Percentiles rank a stretch among this genome's conserved stretches.
These are phyloP conservation scores for Enchytraeus crypticus DNA, from an alignment of 2,888 invertebrate species.

Conservation along the genomic window DNA sequence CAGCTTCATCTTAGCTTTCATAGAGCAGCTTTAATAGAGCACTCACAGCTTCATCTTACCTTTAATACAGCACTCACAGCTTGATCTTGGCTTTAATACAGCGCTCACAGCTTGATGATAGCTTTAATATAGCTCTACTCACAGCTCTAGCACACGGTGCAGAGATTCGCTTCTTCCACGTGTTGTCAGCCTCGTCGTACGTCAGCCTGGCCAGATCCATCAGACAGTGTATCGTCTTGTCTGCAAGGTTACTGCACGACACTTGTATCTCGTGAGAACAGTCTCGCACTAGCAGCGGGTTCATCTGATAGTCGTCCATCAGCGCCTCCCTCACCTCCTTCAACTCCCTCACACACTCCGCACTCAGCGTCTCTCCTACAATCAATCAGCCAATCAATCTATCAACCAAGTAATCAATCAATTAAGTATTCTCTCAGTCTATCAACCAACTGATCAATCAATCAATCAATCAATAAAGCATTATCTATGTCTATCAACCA, in stretches of 20 bases:
- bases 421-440: too few species aligned
- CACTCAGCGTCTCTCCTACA: slow-evolving; percentile 29
- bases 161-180: slow-evolving; percentile 1
- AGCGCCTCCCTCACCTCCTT: slow-evolving; percentile 78
- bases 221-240: slow-evolving; percentile 86
- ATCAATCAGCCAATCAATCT: not conserved
- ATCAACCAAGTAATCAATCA: not conserved
- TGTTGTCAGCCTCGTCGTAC: not conserved
- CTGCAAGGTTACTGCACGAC: slow-evolving; percentile 63
- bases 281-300: slow-evolving; percentile 54
- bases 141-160: slow-evolving; percentile 5
- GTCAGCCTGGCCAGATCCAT: slow-evolving; percentile 61
- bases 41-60: too few species aligned
- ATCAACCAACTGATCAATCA: too few species aligned
- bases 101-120: too few species aligned
- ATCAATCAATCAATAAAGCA: too few species aligned
- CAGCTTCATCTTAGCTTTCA: too few species aligned
- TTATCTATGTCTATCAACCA: too few species aligned
- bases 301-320: slow-evolving; percentile 84
- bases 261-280: slow-evolving; percentile 54
- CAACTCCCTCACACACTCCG: slow-evolving; percentile 78
- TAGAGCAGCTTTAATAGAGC: too few species aligned
- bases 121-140: too few species aligned
- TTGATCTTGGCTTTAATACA: too few species aligned
- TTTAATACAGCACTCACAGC: too few species aligned